Evolutionary conservation across 2,113 vertebrate genomes (phyloP), one percentile per base, ranked within the genome.

Genomic region (Vimba vimba): DNA sequence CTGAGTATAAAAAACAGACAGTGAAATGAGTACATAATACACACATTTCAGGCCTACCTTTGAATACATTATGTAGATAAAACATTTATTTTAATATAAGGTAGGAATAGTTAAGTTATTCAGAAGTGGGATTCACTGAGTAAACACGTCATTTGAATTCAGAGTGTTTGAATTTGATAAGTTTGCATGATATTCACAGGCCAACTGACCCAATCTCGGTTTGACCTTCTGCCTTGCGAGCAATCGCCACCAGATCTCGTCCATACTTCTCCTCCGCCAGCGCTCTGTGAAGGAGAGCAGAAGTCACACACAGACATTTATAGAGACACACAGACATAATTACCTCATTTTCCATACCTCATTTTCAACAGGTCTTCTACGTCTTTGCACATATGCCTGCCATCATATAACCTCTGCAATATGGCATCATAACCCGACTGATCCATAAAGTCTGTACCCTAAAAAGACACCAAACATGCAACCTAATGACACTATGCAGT

Each of bases 191-290:
- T 17, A 15, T 30, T 33, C 13, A 68, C 17, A 68, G 89, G 83
- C 55, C 13, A 83, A 30, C 36, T 33, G 36, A 99, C 98, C 97
- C 96, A 92, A 97, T 96, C 94, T 98, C 98, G 1, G 93, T 93
- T 80, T 96, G 94, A 84, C 97, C 97, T 9, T 96, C 96, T 17
- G 96, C 95, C 91, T 97, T 99, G 43, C 95, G 94, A 25, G 97
- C 97, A 0, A 99, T 97, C 45, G 95, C 95, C 85, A 99, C 90
- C 90, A 99, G 90, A 82, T 99, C 97, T 88, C 97, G 98, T 27
- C 98, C 98, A 0, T 98, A 98, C 83, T 94, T 96, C 87, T 99
- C 98, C 91, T 99, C 98, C 6, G 97, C 97, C 19, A 95, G 93
- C 6, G 97, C 96, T 94, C 98, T 99, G 95, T 76, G 64, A 19